Base-by-base conservation (phyloP, 2,113 vertebrate species). In the Alectura lathami region DNA sequence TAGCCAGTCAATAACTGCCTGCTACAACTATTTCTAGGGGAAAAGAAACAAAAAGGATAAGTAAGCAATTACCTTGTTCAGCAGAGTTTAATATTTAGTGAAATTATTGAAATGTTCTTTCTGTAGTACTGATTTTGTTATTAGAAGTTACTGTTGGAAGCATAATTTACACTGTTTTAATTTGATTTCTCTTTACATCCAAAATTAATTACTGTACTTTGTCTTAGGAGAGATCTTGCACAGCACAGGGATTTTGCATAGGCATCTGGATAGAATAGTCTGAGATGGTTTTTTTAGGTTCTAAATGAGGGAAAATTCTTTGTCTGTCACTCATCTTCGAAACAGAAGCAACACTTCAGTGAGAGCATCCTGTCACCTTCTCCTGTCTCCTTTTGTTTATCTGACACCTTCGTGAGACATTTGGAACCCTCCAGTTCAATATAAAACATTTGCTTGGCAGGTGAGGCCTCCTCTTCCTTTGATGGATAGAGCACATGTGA, bases 391-490 rank as follows among this genome's bases (percentile, higher is more conserved):
- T 93, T 96, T 98, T 97, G 96, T 96, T 97, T 96, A 95, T 93
- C 91, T 97, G 96, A 98, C 91, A 97, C 96, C 7, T 68, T 94
- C 91, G 91, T 91, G 94, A 96, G 92, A 96, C 94, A 93, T 96
- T 97, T 95, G 91, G 96, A 96, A 86, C 93, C 81, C 90, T 87
- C 75, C 78, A 79, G 90, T 91, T 93, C 96, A 91, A 93, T 94
- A 96, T 88, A 96, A 97, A 97, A 97, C 96, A 97, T 98, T 98
- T 98, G 97, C 90, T 96, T 96, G 95, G 94, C 82, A 94, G 93
- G 74, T 69, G 62, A 85, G 93, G 86, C 81, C 51, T 88, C 81
- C 18, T 93, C 81, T 95, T 93, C 85, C 92, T 97, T 94, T 96
- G 94, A 97, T 93, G 90, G 86, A 73, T 87, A 75, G 45, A 85